Base-by-base conservation (phyloP, 2,797 vertebrate genomes). In the Hypotaenidia philippensis region DNA sequence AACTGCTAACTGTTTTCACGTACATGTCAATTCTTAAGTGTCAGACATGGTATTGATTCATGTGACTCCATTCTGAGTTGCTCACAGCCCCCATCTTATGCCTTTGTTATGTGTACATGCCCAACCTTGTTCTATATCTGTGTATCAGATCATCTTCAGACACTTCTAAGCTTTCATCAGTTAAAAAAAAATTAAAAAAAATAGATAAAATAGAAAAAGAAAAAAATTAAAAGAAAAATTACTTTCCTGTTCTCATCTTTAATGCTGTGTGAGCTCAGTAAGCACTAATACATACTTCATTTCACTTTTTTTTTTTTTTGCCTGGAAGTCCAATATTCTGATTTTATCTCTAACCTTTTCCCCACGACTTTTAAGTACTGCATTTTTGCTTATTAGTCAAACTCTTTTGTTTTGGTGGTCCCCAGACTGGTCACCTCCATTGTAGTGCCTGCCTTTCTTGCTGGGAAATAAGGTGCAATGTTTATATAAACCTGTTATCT, bases 91-190 rank as follows among this genome's bases (percentile, higher is more conserved):
- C 13, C 19, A 6, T n/a, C 10, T 81, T 52, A 52, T 29, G 9
- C 29, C 9, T 79, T 78, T 75, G 6, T 52, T 64, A 50, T 11
- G 47, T 12, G 12, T 16, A 50, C 4, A 14, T 41, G 23, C 36
- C 23, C 1, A 1, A 44, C 6, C 3, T 31, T 44, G 11, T 61
- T 70, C 44, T 36, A 9, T 1, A 1, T 22, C 32, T 21, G 1
- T 19, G 8, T 19, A 19, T 16, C 63, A 59, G 7, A 25, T 40
- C 10, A 59, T 3, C 2, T 57, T 36, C 18, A 45, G 8, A 6
- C 5, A 59, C 3, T 57, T 83, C 11, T 76, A 7, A 20, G 9
- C 8, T 60, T 47, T 41, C 36, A 78, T 44, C 4, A 36, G 17
- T 41, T 27, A 13, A 49, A 22, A 83, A 31, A 22, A 11, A 16